Evolutionary conservation across 2,888 invertebrate genomes (phyloP).

Genomic region (Acanthopleura granulata): DNA sequence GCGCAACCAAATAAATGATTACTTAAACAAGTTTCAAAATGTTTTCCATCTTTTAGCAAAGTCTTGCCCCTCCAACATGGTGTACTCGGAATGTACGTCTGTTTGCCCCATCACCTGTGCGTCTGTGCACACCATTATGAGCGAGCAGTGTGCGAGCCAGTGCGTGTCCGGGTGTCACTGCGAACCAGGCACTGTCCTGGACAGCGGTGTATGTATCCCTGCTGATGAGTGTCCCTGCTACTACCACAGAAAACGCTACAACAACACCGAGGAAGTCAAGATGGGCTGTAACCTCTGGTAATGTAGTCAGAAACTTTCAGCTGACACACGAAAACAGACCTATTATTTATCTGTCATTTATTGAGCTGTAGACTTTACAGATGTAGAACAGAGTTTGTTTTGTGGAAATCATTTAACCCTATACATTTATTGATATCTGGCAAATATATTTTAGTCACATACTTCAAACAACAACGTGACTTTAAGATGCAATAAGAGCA

Average conservation of each 20-base stretch:
- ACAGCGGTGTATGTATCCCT: conserved; percentile 50
- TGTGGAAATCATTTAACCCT: too few relatives aligned
- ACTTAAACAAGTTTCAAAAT: too few relatives aligned
- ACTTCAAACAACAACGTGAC: too few relatives aligned
- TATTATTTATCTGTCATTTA: too few relatives aligned
- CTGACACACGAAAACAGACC: not conserved
- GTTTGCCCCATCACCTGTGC: conserved; percentile 27
- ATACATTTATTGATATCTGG: too few relatives aligned
- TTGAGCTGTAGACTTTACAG: too few relatives aligned
- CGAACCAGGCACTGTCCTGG: conserved; percentile 78
- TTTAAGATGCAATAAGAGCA: too few relatives aligned
- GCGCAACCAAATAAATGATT: too few relatives aligned
- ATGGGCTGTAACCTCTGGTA: conserved; percentile 58
- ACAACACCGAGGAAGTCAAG: conserved; percentile 39
- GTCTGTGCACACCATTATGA: conserved; percentile 21
- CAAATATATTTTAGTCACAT: too few relatives aligned
- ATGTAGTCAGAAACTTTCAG: not conserved
- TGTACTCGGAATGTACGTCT: conserved; percentile 27
- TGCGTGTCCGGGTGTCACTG: conserved; percentile 93
- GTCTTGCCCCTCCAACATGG: conserved; percentile 24
- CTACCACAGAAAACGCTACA: conserved; percentile 41
- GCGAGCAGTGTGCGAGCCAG: conserved; percentile 42
- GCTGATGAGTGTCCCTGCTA: conserved; percentile 48
- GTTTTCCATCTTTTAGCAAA: conserved; percentile 23
- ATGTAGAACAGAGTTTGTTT: too few relatives aligned